A percentile compares a stretch with the other conserved stretches of the same genome.
phyloP scores from a whole-genome alignment of 2,113 vertebrate species.

The Riparia riparia region DNA sequence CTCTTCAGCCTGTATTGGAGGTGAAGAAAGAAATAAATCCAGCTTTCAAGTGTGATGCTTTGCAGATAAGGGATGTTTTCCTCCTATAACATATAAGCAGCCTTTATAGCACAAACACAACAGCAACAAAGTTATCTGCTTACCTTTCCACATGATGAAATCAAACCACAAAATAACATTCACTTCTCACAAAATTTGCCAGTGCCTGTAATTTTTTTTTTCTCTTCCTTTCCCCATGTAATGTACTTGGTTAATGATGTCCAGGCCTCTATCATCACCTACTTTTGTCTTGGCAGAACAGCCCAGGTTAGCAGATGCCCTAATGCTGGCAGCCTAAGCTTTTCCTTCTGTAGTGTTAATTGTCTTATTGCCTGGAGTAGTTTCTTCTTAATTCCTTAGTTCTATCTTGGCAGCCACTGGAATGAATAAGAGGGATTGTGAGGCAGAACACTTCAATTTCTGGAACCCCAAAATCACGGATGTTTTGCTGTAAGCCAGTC shows the following conservation, averaged over 20 bases:
- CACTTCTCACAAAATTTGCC: background rate
- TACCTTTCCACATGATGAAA: background rate
- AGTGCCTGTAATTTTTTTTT: background rate
- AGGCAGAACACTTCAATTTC: background rate
- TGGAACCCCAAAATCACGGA: background rate
- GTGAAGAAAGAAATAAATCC: background rate
- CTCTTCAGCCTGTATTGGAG: background rate
- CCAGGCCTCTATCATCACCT: background rate
- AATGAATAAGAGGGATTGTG: background rate
- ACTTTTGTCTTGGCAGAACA: slow-evolving; percentile 30
- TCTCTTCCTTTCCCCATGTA: background rate
- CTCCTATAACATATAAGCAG: background rate
- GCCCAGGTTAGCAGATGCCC: background rate
- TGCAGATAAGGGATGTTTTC: background rate
- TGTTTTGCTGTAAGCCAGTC: background rate
- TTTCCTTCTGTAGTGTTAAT: background rate
- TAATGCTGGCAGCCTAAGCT: background rate
- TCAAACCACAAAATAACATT: background rate
- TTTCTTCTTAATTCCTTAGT: background rate
- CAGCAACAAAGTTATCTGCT: background rate
- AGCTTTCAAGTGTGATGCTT: background rate
- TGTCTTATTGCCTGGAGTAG: background rate
- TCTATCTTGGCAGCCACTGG: background rate
- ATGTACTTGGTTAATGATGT: background rate
- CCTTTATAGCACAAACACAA: background rate